Evolutionary conservation across 2,888 invertebrate species (phyloP), one percentile per base, ranked within the genome.

Genomic region (Pristionchus mayeri): DNA sequence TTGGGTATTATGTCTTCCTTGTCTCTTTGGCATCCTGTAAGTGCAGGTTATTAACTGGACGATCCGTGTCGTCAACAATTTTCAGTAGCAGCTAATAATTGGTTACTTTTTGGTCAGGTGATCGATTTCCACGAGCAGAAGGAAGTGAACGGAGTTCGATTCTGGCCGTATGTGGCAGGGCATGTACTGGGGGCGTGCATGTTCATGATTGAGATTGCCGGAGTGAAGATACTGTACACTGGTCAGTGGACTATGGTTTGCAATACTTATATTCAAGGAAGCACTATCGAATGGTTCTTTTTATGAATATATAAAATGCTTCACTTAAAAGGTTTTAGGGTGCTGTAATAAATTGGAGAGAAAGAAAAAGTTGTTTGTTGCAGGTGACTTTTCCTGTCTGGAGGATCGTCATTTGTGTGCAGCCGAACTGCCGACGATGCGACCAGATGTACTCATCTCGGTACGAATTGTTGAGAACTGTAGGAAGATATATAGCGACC

Each of bases 141-240:
- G 91, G 98, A 98, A 92, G 96, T 99, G 0, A 96, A 97, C 91
- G 99, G 92, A 18, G 95, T 99, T 0, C 95, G 97, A 91, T 99
- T 99, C 94, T 98, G 98, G 96, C 98, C 98, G 0, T 99, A 99
- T 93, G 97, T 97, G 93, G 99, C 99, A 0, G 99, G 99, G 0
- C 99, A 99, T 93, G 99, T 99, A 3, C 94, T 99, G 0, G 99
- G 99, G 0, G 99, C 99, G 0, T 98, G 98, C 84, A 99, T 99
- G 98, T 99, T 99, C 93, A 98, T 99, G 98, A 97, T 99, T 86
- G 98, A 99, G 94, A 99, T 99, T 80, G 99, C 98, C 48, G 99
- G 98, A 16, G 97, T 98, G 2, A 97, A 97, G 94, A 93, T 94
- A 85, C 85, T 91, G 13, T 91, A 90, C 85, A 99, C 98, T 0